A percentile compares a stretch with the other conserved stretches of the same genome.
phyloP scores from a whole-genome alignment of 2,888 invertebrate genomes.

The Polydrusus tereticollis region DNA sequence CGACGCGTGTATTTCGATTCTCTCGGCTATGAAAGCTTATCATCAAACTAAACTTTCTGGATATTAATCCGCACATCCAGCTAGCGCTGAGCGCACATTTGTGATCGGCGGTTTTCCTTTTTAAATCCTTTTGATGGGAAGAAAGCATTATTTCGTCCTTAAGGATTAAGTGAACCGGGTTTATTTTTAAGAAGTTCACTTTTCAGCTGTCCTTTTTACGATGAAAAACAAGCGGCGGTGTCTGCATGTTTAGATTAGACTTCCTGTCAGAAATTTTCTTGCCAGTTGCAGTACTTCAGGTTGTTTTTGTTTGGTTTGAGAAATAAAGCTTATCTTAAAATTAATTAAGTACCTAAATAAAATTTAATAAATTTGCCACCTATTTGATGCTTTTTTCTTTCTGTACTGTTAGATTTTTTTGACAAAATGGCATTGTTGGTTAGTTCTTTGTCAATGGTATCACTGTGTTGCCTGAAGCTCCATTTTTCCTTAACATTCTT shows the following conservation, averaged over 20 bases:
- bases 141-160: slow-evolving; percentile 36
- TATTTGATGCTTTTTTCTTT: too few relatives aligned
- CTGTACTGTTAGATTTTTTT: too few relatives aligned
- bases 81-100: slow-evolving; percentile 36
- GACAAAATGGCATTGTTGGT: too few relatives aligned
- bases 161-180: slow-evolving; percentile 38
- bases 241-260: slow-evolving; percentile 34
- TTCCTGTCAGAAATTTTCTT: slow-evolving; percentile 30
- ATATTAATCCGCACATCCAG: slow-evolving; percentile 43
- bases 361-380: too few relatives aligned
- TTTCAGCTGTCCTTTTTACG: slow-evolving; percentile 19
- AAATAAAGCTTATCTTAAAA: too few relatives aligned
- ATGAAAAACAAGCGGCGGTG: slow-evolving; percentile 27
- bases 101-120: slow-evolving; percentile 35
- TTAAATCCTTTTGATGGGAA: slow-evolving; percentile 28
- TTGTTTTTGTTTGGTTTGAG: background rate
- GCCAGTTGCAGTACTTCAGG: slow-evolving; percentile 9
- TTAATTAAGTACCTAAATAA: too few relatives aligned
- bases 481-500: too few relatives aligned
- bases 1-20: slow-evolving; percentile 32
- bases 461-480: too few relatives aligned
- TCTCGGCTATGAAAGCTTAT: slow-evolving; percentile 31
- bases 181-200: slow-evolving; percentile 39
- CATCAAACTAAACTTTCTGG: slow-evolving; percentile 39
- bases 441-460: too few relatives aligned